Evolutionary conservation across 2,113 vertebrate species (phyloP).

Genomic region (Protobothrops mucrosquamatus): DNA sequence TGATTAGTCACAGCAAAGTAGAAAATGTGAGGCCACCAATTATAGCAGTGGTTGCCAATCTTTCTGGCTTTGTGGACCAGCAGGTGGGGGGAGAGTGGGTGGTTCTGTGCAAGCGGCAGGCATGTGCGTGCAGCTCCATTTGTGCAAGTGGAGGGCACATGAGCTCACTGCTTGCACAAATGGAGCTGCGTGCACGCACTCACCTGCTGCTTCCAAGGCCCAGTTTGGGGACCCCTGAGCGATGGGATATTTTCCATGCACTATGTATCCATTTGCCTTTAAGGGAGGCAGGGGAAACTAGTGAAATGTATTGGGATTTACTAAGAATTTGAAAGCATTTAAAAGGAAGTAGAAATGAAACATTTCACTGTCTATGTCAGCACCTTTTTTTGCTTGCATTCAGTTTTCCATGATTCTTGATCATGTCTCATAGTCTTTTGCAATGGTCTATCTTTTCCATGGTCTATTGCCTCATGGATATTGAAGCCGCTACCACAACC

Average conservation of each 20-base stretch:
- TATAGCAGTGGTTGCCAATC: background rate
- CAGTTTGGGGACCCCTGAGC: background rate
- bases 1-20: background rate
- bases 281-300: background rate
- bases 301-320: background rate
- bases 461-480: background rate
- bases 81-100: background rate
- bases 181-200: background rate
- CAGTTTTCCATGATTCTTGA: background rate
- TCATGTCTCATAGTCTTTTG: background rate
- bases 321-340: background rate
- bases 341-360: background rate
- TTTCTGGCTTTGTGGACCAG: background rate
- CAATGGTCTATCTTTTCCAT: background rate
- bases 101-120: background rate
- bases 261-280: background rate
- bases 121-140: background rate
- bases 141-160: rapidly evolving
- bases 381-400: background rate
- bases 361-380: background rate
- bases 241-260: background rate
- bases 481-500: background rate
- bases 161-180: background rate
- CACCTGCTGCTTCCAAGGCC: background rate
- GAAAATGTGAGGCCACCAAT: background rate